Percentiles rank a stretch among this genome's conserved stretches.
Evolutionary conservation across 37 sponge, comb jelly and placozoan species (phyloP).

Genomic region (Bolinopsis microptera): DNA sequence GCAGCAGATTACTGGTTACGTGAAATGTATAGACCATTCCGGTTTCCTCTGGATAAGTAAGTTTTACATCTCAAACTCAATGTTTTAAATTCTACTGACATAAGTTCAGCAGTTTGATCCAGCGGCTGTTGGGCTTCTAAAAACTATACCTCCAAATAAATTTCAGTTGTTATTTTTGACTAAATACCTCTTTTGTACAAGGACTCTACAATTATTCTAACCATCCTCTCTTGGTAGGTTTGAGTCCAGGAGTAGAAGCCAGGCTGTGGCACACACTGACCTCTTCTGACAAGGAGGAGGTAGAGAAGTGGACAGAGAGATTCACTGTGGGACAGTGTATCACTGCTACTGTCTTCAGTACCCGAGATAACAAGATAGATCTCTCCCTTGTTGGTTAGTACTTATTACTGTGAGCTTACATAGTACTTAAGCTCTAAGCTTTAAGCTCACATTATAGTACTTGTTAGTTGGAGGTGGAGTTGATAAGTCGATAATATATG

Average conservation of each 20-base stretch:
- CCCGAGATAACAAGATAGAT: constrained; percentile 16
- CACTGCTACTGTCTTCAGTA: constrained; percentile 49
- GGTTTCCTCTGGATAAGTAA: constrained; percentile 62
- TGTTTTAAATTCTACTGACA: too few relatives aligned
- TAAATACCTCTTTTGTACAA: too few relatives aligned
- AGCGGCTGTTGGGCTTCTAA: too few relatives aligned
- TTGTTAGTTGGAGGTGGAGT: too few relatives aligned
- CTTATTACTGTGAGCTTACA: too few relatives aligned
- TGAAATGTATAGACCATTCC: not conserved
- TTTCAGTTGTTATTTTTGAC: too few relatives aligned
- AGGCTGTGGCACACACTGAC: constrained; percentile 21
- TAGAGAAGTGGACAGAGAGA: constrained; percentile 43
- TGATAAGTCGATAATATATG: too few relatives aligned
- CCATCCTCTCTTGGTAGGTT: not conserved
- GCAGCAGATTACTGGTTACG: constrained; percentile 12
- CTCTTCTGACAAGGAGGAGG: not conserved
- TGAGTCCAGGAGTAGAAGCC: constrained; percentile 46
- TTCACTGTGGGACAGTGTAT: constrained; percentile 32
- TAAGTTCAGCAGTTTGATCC: too few relatives aligned
- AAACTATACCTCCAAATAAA: too few relatives aligned
- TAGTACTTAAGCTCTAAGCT: too few relatives aligned
- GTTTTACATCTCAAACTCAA: not conserved
- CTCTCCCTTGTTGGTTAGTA: constrained; percentile 59
- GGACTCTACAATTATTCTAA: too few relatives aligned
- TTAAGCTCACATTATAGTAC: too few relatives aligned